phyloP scores from a whole-genome alignment of 2,888 invertebrate species.

The Cataglyphis cursor region DNA sequence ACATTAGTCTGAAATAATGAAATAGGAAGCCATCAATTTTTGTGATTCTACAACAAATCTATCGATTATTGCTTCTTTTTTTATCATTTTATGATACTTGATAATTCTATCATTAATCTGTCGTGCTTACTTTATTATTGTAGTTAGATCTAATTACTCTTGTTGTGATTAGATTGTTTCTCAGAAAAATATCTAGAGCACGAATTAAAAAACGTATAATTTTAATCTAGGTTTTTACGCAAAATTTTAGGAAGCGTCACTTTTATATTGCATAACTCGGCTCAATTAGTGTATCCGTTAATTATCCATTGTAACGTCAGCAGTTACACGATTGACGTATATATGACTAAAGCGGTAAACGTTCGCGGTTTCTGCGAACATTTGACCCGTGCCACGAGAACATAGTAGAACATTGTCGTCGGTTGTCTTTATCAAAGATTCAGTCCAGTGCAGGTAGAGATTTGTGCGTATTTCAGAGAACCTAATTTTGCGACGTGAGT shows the following conservation, averaged over 20 bases:
- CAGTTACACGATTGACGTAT: slow-evolving; percentile 33
- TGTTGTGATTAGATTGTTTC: neutral
- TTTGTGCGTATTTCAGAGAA: slow-evolving; percentile 19
- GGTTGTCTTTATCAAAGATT: slow-evolving; percentile 67
- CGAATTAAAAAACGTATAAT: neutral
- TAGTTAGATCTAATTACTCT: neutral
- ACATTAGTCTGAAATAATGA: neutral
- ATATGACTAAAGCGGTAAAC: slow-evolving; percentile 43
- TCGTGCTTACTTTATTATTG: neutral
- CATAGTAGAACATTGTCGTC: slow-evolving; percentile 47
- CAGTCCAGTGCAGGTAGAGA: slow-evolving; percentile 35
- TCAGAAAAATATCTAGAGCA: neutral
- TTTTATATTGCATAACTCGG: slow-evolving; percentile 9
- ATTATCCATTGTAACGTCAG: slow-evolving; percentile 27
- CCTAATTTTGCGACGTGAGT: slow-evolving; percentile 12
- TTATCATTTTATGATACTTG: neutral
- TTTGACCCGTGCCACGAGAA: slow-evolving; percentile 15
- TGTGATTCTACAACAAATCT: neutral
- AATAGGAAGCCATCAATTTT: neutral
- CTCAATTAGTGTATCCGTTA: slow-evolving; percentile 55
- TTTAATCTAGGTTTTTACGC: neutral
- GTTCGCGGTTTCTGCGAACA: slow-evolving; percentile 46
- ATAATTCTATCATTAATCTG: neutral
- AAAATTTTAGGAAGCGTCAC: neutral
- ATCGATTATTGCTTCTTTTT: neutral